Base-by-base conservation (phyloP, 2,113 vertebrate genomes). In the Vidua chalybeata region DNA sequence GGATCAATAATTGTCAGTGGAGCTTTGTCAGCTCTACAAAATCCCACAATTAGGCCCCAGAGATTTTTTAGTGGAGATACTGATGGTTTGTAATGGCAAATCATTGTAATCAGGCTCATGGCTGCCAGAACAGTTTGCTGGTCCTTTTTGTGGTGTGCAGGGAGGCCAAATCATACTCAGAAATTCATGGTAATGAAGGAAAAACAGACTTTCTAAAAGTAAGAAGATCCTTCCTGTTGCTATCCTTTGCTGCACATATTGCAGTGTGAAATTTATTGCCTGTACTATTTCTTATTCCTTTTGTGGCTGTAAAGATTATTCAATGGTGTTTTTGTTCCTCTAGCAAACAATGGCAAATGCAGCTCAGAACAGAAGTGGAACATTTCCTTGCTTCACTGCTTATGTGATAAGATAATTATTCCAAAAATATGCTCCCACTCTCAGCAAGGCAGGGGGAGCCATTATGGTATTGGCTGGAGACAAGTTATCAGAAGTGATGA, bases 361-460 rank as follows among this genome's bases (percentile, higher is more conserved):
- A 63, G 72, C 61, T 93, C 81, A 46, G 51, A 95, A 62, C 51
- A 92, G 28, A 91, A 84, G 41, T 20, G 58, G 82, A 93, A 83
- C 55, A 86, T 74, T 89, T 85, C 63, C n/a, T 41, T 80, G 51
- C 79, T 86, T 88, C 82, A 22, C 41, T 77, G 51, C 83, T 88
- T 90, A 69, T 35, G 55, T 72, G 78, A 61, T 91, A 89, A 89
- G 43, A 72, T 67, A 94, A 94, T 94, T 87, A 87, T 80, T 63
- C 43, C 52, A 89, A 84, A 94, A 92, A 62, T 87, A 84, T 3
- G 35, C 41, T 82, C 61, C 63, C 52, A 15, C 35, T 89, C 41
- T 77, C 56, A 77, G 66, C 39, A 67, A 83, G 75, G 55, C 0
- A 0, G 21, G 17, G 24, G 30, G 30, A 90, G 39, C 24, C 10